Evolutionary conservation across 1,140 invertebrate genomes (phyloP), one percentile per base, ranked within the genome.

Genomic region (Pseudomyrmex gracilis): DNA sequence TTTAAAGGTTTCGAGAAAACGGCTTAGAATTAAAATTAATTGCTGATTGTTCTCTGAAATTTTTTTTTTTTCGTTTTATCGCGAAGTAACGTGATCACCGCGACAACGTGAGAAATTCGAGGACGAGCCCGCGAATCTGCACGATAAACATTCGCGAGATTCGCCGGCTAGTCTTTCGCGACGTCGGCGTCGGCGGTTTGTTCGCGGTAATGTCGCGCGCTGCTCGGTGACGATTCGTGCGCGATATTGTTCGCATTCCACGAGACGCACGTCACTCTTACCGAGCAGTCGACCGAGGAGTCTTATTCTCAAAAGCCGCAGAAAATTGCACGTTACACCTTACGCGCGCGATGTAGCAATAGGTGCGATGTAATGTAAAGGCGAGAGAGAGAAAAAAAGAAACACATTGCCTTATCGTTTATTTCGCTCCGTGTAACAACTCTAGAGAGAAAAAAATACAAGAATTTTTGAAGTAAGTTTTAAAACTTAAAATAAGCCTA

Each of bases 201-300:
- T 34, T 68, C 70, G 61, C 78, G 43, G 60, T 80, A 76, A 64
- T 61, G 45, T 70, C 67, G 83, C 51, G 83, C 51, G n/a, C 60
- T 51, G 85, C 58, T 55, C 82, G 60, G 34, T 71, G 77, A 90
- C 88, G 90, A 91, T 92, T 85, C 84, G 77, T 85, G 45, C 87
- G 84, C 92, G 91, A 93, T 93, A 94, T 92, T 92, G 84, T 43
- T 91, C 90, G 83, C 93, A 93, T 94, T 93, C 93, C 93, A 90
- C 73, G 71, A 82, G 64, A 76, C 66, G 85, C 82, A 89, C 92
- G 92, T 93, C 92, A 93, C 87, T 64, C 89, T 83, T 15, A 13
- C 24, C 34, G 55, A 13, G 22, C n/a, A 1, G 34, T 55, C 70
- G 51, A 63, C 34, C 85, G 57, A n/a, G 24, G 45, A 64, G n/a